Percentiles rank a stretch among this genome's conserved stretches.
phyloP scores from a whole-genome alignment of 2,797 vertebrate species.

The Micropoecilia bifurca region DNA sequence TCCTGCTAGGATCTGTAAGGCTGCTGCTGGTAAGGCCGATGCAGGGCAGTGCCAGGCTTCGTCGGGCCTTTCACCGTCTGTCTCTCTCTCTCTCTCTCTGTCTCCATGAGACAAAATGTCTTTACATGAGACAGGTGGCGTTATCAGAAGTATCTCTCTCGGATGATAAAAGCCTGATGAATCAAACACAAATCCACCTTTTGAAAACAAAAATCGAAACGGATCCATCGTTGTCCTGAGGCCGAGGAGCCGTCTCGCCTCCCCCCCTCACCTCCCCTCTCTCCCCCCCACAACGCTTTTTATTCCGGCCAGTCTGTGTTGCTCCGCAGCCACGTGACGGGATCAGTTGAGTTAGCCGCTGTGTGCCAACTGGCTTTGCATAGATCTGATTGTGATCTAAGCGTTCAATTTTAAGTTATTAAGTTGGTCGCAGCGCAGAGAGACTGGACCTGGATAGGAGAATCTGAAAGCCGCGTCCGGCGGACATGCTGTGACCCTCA shows the following conservation, averaged over 20 bases:
- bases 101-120: constrained; percentile 34
- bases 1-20: constrained; percentile 31
- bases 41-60: constrained; percentile 65
- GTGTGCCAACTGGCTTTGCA: constrained; percentile 9
- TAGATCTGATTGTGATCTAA: constrained; percentile 2
- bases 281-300: constrained; percentile 10
- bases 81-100: constrained; percentile 16
- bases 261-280: no score
- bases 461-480: constrained; percentile 24
- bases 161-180: constrained; percentile 27
- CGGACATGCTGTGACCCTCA: constrained; percentile 35
- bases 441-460: constrained; percentile 22
- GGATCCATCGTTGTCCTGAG: constrained; percentile 21
- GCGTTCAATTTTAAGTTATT: constrained; percentile 9
- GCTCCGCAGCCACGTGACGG: constrained; percentile 9
- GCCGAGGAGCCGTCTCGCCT: not conserved
- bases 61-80: constrained; percentile 64
- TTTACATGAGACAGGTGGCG: constrained; percentile 44
- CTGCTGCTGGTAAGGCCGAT: constrained; percentile 40
- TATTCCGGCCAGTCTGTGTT: constrained; percentile 31
- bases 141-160: constrained; percentile 48
- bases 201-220: not conserved
- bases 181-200: constrained; percentile 41
- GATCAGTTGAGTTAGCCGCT: constrained; percentile 9
- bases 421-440: constrained; percentile 2